Evolutionary conservation across 2,888 invertebrate genomes (phyloP).

Genomic region (Cinara cedri): DNA sequence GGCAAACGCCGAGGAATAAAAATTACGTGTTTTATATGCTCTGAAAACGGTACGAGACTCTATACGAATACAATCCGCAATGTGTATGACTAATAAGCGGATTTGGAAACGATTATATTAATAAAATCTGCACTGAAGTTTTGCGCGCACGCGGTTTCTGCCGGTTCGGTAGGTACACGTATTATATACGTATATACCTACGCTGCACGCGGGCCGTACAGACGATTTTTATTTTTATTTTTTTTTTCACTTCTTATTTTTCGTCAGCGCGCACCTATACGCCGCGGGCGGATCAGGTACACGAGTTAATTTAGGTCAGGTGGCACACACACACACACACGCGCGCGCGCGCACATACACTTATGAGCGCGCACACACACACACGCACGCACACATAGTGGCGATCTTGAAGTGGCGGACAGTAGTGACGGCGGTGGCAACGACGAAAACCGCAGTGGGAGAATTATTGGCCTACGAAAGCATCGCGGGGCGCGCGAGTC

Average conservation of each 20-base stretch:
- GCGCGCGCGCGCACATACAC: background rate
- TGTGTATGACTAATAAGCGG: slow-evolving; percentile 40
- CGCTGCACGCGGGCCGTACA: background rate
- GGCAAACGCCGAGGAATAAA: no score
- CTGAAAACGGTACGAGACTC: slow-evolving; percentile 12
- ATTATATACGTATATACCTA: background rate
- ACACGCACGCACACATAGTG: background rate
- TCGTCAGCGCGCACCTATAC: slow-evolving; percentile 45
- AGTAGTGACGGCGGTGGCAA: background rate
- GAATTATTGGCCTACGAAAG: slow-evolving; percentile 55
- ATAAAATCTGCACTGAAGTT: slow-evolving; percentile 16
- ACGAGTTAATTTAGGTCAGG: slow-evolving; percentile 53
- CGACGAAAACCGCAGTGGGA: slow-evolving; percentile 32
- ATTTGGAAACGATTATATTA: slow-evolving; percentile 43
- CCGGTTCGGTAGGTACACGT: background rate
- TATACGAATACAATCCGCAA: background rate
- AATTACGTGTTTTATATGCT: slow-evolving; percentile 36
- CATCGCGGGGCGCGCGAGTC: slow-evolving; percentile 53
- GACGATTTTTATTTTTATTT: slow-evolving; percentile 22
- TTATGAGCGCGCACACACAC: background rate
- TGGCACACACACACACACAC: slow-evolving; percentile 30
- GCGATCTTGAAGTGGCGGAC: slow-evolving; percentile 7
- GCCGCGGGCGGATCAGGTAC: slow-evolving; percentile 40
- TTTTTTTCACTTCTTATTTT: slow-evolving; percentile 41
- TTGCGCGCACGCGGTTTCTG: slow-evolving; percentile 8